Evolutionary conservation across 2,888 invertebrate genomes (phyloP), one percentile per base, ranked within the genome.

Genomic region (Girardia tigrina): DNA sequence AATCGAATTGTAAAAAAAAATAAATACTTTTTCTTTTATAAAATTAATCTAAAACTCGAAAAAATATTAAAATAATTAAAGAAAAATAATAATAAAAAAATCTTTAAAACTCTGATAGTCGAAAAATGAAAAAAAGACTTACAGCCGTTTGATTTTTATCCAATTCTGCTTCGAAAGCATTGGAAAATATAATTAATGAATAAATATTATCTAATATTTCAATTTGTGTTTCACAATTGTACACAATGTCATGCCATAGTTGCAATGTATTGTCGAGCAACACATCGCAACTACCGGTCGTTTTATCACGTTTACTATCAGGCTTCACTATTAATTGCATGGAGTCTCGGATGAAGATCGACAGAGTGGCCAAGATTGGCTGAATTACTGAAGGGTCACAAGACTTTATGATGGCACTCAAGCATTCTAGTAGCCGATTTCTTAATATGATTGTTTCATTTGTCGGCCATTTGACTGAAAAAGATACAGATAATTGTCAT

Each of bases 141-240:
- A 56, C 56, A 56, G 56, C 23, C n/a, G 56, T 56, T n/a, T 56
- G 56, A 56, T 56, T 56, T 56, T 56, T 56, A 56, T 56, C 56
- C 56, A 56, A 56, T 56, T 56, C 56, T 56, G 56, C 23, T 6
- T 56, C 56, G 56, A 56, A 20, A 8, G n/a, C 56, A 56, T 56
- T 23, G 23, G 56, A 56, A 56, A 56, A 20, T 12, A 56, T 56
- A 12, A 56, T 56, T 56, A 56, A 56, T 56, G 56, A 56, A 23
- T 56, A 56, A 56, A 56, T 56, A 56, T 56, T 56, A 56, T 56
- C 56, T 56, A 56, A 56, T 56, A n/a, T 23, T 56, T 56, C 56
- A 56, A 56, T 12, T 20, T n/a, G 23, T 56, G 56, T 2, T 56
- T 56, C 56, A 56, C 56, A 56, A 56, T 56, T 56, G 56, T 56